Evolutionary conservation across 2,797 vertebrate species (phyloP), one percentile per base, ranked within the genome.

Genomic region (Lepus oiostolus): DNA sequence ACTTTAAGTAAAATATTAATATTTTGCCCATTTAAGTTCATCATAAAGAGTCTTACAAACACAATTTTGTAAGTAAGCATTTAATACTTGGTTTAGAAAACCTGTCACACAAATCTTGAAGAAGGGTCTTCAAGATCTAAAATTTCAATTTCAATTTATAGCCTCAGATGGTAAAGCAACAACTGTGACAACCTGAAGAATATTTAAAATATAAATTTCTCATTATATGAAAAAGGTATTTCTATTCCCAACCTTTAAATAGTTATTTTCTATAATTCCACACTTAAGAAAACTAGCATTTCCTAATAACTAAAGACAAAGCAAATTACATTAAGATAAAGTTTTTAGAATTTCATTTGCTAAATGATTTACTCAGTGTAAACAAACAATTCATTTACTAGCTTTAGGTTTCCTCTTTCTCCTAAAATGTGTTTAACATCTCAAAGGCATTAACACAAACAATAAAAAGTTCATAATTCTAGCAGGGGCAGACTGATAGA

Each of bases 271-370:
- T 68, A 93, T 81, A 58, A 94, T 92, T 74, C 65, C 88, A 95
- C 82, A 8, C 24, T 88, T 90, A 84, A 93, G 83, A 24, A 91
- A 47, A 90, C 7, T 52, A 85, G 22, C 62, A 96, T 79, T 85
- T 93, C 35, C 72, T 85, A 91, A 95, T 62, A 80, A 92, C 24
- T 77, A 86, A 58, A 90, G 24, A 92, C 47, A 87, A 95, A 93
- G 86, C 32, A 60, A 95, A 92, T 72, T 77, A 21, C 81, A 76
- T 30, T 87, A 93, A 85, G 42, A 67, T 28, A 80, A 91, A 93
- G 16, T 83, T 76, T 88, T 30, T 35, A 95, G 72, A 93, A 75
- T 72, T 83, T 76, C 16, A 82, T 32, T 76, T 7, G 63, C 8
- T 86, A 85, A 91, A 2, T 79, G 10, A 82, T 30, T 76, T 7